Conservation (phyloP, 2,888 invertebrate genomes). For the Imbricaverruca yamaguchii region DNA sequence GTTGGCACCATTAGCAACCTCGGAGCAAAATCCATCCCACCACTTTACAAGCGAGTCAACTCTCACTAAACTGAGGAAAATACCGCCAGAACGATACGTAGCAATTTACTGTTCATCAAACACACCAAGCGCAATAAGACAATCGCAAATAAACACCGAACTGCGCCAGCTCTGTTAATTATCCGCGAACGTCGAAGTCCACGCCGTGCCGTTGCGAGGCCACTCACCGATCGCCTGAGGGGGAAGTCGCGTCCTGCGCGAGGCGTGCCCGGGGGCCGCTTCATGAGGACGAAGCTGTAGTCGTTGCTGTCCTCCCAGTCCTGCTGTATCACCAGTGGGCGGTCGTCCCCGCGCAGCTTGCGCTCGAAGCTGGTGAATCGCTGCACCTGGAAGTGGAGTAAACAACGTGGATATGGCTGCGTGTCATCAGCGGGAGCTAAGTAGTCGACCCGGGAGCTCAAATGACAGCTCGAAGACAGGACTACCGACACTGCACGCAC, state of each 20-base stretch:
- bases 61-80: not conserved
- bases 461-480: no score
- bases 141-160: not conserved
- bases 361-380: not conserved
- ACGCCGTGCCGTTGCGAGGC: not conserved
- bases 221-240: constrained; percentile 9
- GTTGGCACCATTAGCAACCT: no score
- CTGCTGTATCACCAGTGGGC: not conserved
- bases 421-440: no score
- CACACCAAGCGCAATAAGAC: not conserved
- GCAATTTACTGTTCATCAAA: not conserved
- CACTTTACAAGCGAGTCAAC: no score
- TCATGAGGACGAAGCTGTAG: constrained; percentile 12
- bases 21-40: no score
- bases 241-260: constrained; percentile 10
- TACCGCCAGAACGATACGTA: not conserved
- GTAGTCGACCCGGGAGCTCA: no score
- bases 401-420: no score
- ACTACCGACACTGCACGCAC: not conserved
- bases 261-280: constrained; percentile 5
- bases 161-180: not conserved
- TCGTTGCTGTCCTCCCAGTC: not conserved
- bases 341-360: constrained; percentile 5
- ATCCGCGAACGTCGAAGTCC: not conserved
- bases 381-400: not conserved